Evolutionary conservation across 2,113 vertebrate species (phyloP), one percentile per base, ranked within the genome.

Genomic region (Myiagra hebetior): DNA sequence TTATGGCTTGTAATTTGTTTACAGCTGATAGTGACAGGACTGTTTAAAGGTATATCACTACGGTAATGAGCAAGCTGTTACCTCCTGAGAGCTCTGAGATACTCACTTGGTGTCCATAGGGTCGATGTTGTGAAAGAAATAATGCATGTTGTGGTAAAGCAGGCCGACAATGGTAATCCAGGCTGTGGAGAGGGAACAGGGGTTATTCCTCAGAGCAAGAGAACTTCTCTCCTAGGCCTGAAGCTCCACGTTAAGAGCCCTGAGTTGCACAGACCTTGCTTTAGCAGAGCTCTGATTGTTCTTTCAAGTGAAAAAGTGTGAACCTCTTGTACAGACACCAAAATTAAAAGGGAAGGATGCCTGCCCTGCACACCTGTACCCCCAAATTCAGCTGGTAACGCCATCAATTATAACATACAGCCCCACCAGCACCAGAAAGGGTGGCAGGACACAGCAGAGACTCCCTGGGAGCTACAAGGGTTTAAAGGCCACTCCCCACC

Each of bases 141-240:
- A 96, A 93, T 99, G 99, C 98, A 99, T 98, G 35, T 96, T 98
- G 75, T 99, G 99, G 97, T 99, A 99, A 18, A 99, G 98, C 31
- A 99, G 98, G 35, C 99, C 99, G 3, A 99, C 99, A 5, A 99
- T 98, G 91, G 98, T 99, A 75, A 99, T 98, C 97, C 99, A 99
- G 91, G 96, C 99, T 99, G 97, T 15, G 70, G 75, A 78, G 92
- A 72, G 77, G 6, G 53, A 65, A 21, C n/a, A 78, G 30, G 44
- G 15, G n/a, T 97, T 88, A 97, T 2, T 55, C 13, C 53, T 67
- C 37, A 11, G 15, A 17, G 21, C 10, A 35, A 31, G 26, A 70
- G 13, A 23, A 14, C 5, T 42, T 20, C 67, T 83, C 92, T 88
- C 79, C 85, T 28, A 52, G 28, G 89, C 91, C 95, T 76, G 90